Base-by-base conservation (phyloP, 92 coral and sea anemone genomes). In the Plumapathes pennacea region DNA sequence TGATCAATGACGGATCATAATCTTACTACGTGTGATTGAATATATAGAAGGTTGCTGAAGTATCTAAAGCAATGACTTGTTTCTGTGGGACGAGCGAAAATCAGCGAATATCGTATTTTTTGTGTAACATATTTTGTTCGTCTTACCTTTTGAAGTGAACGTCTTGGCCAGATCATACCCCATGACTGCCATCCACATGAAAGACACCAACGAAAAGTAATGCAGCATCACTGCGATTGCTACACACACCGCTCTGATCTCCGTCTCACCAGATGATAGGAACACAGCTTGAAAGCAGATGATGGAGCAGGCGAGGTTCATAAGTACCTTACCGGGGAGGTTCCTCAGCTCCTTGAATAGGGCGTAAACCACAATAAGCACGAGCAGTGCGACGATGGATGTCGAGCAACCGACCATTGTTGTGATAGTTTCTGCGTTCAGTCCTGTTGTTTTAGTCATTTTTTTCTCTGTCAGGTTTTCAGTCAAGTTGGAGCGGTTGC, bases 121-220 rank as follows among this genome's bases (percentile, higher is more conserved):
- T n/a, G n/a, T n/a, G n/a, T n/a, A n/a, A n/a, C n/a, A n/a, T n/a
- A n/a, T 44, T 6, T 17, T 24, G 20, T 13, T 17, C n/a, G 19
- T 4, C 72, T 32, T 24, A 65, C 72, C 48, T 37, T 50, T 65
- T 11, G 63, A 50, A 11, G 64, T 37, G 21, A 65, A 65, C 40
- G 62, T 65, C 14, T 56, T 23, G 42, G 43, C 43, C 3, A 65
- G 62, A 27, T 65, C 72, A 32, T 50, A 65, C 22, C 62, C 72
- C 72, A 65, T 65, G 8, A 65, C 46, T 5, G 43, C 40, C 62
- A 64, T 64, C 72, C 72, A 64, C 64, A 47, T 14, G 36, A 64
- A 64, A 2, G 72, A 64, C 14, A 50, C 47, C 50, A 64, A 23
- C 32, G 50, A 13, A 47, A 51, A 64, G 23, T 64, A 64, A 50